Evolutionary conservation across 2,888 invertebrate species (phyloP).

Genomic region (Dryomyza anilis): DNA sequence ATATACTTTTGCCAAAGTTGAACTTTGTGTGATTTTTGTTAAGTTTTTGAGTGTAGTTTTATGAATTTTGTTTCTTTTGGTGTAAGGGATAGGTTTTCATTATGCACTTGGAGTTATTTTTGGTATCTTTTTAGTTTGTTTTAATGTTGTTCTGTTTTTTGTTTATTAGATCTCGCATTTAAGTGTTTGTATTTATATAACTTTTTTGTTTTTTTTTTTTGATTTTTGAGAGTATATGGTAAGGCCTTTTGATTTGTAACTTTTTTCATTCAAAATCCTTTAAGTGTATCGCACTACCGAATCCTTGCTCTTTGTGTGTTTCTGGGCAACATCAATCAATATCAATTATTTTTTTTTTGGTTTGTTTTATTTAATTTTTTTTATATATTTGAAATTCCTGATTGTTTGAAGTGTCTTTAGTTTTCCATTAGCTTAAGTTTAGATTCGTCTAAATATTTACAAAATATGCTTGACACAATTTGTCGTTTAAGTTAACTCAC

Average conservation of each 20-base stretch:
- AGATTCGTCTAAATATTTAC: not conserved
- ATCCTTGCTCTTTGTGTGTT: slow-evolving; percentile 17
- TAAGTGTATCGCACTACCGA: slow-evolving; percentile 16
- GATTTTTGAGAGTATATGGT: slow-evolving; percentile 21
- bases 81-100: too few species aligned
- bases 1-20: too few species aligned
- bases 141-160: slow-evolving; percentile 1
- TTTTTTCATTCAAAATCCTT: slow-evolving; percentile 22
- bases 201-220: not conserved
- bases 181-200: not conserved
- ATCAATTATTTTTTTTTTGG: slow-evolving; percentile 34
- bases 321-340: slow-evolving; percentile 31
- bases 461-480: slow-evolving; percentile 9
- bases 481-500: slow-evolving; percentile 15
- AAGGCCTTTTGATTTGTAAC: slow-evolving; percentile 39
- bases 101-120: not conserved
- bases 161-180: not conserved
- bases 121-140: not conserved
- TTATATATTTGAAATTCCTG: slow-evolving; percentile 42
- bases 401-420: slow-evolving; percentile 39
- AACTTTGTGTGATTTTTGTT: too few species aligned
- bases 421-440: not conserved
- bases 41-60: too few species aligned
- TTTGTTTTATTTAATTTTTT: slow-evolving; percentile 36
- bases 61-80: too few species aligned